phyloP scores from a whole-genome alignment of 2,888 invertebrate genomes.

The Stomorhina lunata region DNA sequence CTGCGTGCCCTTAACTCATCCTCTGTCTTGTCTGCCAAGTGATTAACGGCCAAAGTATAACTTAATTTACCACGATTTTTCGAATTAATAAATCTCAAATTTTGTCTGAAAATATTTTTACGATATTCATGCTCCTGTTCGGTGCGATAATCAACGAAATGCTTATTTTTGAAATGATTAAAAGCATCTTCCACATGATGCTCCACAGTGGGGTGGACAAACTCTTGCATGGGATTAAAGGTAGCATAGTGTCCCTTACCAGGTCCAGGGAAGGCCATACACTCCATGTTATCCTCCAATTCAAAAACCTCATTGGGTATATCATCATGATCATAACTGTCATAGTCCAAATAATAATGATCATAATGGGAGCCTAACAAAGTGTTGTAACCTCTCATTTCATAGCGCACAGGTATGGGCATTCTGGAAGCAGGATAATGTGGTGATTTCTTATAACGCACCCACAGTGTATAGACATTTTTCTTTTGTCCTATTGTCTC shows the following conservation, averaged over 20 bases:
- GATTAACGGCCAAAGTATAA: slow-evolving; percentile 90
- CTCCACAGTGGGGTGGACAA: slow-evolving; percentile 85
- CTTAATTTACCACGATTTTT: slow-evolving; percentile 88
- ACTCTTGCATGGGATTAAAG: slow-evolving; percentile 97
- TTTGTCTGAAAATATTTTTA: slow-evolving; percentile 91
- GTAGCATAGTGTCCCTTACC: slow-evolving; percentile 90
- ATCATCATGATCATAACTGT: slow-evolving; percentile 84
- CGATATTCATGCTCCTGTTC: slow-evolving; percentile 86
- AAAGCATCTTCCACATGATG: slow-evolving; percentile 91
- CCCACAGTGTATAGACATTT: slow-evolving; percentile 94
- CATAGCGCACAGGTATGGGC: slow-evolving; percentile 90
- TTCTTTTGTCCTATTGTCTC: slow-evolving; percentile 87
- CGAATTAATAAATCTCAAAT: slow-evolving; percentile 90
- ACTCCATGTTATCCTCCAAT: slow-evolving; percentile 83
- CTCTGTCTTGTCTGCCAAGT: slow-evolving; percentile 90
- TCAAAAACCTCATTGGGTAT: slow-evolving; percentile 86
- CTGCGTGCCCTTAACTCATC: slow-evolving; percentile 88
- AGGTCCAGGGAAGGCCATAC: slow-evolving; percentile 92
- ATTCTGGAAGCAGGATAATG: slow-evolving; percentile 79
- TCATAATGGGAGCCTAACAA: slow-evolving; percentile 97
- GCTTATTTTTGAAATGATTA: slow-evolving; percentile 85
- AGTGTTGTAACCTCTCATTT: slow-evolving; percentile 96
- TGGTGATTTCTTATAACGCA: slow-evolving; percentile 85
- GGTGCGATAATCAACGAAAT: slow-evolving; percentile 85
- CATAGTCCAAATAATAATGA: slow-evolving; percentile 93